Base-by-base conservation (phyloP, 2,888 invertebrate species). In the Scaptomyza reducta region DNA sequence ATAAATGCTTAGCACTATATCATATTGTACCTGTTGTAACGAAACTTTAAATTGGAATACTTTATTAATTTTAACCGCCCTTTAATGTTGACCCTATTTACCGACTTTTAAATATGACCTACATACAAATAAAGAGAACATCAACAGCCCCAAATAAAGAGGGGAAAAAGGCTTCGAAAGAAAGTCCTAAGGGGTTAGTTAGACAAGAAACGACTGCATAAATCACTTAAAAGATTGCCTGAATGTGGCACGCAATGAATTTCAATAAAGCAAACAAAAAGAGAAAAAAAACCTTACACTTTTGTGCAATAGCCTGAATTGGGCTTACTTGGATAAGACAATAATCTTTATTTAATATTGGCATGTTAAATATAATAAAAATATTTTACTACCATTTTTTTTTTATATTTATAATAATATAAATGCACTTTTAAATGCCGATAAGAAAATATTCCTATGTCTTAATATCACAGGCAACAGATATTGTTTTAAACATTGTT, bases 11-110 rank as follows among this genome's bases (percentile, higher is more conserved):
- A 51, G 47, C 47, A 31, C 9, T 18, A 18, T 58, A 27, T 46
- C 25, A 54, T n/a, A 35, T 13, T 33, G 1, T 22, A 42, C 29
- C 27, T 35, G 27, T 49, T 33, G 27, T 9, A 29, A 47, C n/a
- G 7, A 25, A 11, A n/a, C 40, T n/a, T 40, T 22, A 31, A 10
- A 27, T 33, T 59, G 58, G 42, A 16, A 22, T 33, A 27, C 33
- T 33, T 44, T 49, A 56, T 38, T 49, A 54, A 46, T 33, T 13
- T 11, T 40, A 38, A 25, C 3, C 3, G 16, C 16, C 38, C 44
- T 9, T 35, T 27, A 18, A 44, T 7, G 9, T 22, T 54, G 56
- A 60, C 59, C 63, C 49, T 44, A 5, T 57, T 71, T 44, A 46
- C 11, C n/a, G 6, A 11, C 14, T 35, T 44, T 50, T 9, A 29